Conservation (phyloP, 1,140 invertebrate species). For the Eriocheir sinensis region DNA sequence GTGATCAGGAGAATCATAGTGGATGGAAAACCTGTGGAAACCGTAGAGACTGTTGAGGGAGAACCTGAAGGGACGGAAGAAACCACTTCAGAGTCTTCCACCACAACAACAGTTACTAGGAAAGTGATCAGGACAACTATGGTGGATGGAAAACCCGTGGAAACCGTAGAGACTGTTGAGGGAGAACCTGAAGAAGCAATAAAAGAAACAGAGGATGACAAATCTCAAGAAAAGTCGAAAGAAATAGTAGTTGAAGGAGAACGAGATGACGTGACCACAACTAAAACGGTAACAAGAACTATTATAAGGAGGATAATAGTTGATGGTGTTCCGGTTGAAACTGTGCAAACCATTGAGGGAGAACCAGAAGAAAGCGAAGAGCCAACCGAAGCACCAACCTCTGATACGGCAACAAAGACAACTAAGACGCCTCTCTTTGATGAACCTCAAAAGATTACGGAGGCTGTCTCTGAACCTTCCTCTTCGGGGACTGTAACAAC, state of each 20-base stretch:
- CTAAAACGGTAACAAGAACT: neutral
- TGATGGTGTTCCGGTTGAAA: slow-evolving; percentile 37
- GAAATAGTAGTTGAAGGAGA: neutral
- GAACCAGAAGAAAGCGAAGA: slow-evolving; percentile 46
- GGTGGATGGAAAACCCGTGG: neutral
- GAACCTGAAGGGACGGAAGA: too few relatives aligned
- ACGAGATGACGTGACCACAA: neutral
- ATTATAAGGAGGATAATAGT: slow-evolving; percentile 16
- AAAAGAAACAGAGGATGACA: neutral
- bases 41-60: too few relatives aligned
- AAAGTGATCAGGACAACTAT: too few relatives aligned
- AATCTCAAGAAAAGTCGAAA: neutral
- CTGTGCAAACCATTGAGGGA: slow-evolving; percentile 42
- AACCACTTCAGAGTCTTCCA: neutral
- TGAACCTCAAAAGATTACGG: neutral
- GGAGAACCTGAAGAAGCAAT: neutral
- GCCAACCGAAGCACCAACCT: slow-evolving; percentile 1
- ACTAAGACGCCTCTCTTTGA: too few relatives aligned
- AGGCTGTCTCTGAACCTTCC: neutral
- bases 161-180: slow-evolving; percentile 3
- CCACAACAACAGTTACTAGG: neutral
- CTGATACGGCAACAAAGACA: slow-evolving; percentile 28
- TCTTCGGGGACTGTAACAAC: slow-evolving; percentile 35
- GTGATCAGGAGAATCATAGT: too few relatives aligned
- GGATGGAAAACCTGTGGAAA: too few relatives aligned